Evolutionary conservation across 2,113 vertebrate genomes (phyloP).

Genomic region (Hypanus sabinus): DNA sequence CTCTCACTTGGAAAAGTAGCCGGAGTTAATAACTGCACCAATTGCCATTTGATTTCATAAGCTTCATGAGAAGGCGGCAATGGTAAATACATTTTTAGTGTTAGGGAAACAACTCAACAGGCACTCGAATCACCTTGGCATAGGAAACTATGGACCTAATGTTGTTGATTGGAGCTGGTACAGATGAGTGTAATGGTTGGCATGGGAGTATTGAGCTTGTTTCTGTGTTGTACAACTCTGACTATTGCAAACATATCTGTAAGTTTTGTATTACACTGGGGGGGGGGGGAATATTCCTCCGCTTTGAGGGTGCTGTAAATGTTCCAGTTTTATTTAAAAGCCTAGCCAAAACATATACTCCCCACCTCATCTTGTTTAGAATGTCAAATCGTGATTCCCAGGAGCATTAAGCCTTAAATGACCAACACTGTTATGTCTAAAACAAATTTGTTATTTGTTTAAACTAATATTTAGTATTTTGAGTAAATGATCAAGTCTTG

Average conservation of each 20-base stretch:
- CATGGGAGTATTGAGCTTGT: no score
- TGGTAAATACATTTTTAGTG: no score
- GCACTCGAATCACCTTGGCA: no score
- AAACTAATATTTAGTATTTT: conserved; percentile 14
- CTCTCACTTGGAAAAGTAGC: neutral
- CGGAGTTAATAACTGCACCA: neutral
- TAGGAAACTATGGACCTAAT: no score
- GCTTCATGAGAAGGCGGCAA: no score
- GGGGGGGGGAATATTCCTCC: neutral
- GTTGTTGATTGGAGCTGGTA: no score
- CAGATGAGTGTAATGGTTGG: no score
- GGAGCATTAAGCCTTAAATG: neutral
- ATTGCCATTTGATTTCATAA: neutral
- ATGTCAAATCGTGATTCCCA: neutral
- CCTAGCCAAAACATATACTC: conserved; percentile 9
- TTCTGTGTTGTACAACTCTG: no score
- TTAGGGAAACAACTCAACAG: no score
- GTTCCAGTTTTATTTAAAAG: neutral
- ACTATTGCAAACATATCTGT: neutral
- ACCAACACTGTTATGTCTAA: neutral
- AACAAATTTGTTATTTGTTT: neutral
- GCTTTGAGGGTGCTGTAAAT: neutral
- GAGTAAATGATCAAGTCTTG: neutral
- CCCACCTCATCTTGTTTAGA: neutral
- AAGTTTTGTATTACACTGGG: neutral